Base-by-base conservation (phyloP, 2,888 invertebrate genomes). In the Steinernema scapterisci region DNA sequence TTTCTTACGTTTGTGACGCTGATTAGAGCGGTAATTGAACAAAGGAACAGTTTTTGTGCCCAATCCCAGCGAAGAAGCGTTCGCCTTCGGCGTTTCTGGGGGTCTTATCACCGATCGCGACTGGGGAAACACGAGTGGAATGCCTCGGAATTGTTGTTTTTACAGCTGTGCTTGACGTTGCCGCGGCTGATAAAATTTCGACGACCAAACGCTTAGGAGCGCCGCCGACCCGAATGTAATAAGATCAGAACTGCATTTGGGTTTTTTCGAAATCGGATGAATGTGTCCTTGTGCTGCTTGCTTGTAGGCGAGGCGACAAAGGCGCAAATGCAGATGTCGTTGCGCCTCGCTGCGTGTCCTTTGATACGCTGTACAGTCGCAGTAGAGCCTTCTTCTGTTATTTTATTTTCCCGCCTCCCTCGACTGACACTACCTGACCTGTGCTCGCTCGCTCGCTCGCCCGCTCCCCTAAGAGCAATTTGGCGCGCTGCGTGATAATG, bases 251-350 rank as follows among this genome's bases (percentile, higher is more conserved):
- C 54, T 54, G 54, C 54, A 54, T 54, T 31, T 63, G 13, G 48
- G 63, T 63, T 63, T 63, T 63, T 63, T 63, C 63, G 63, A 63
- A 63, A 63, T 63, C 63, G 63, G 27, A 63, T 54, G 54, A 54
- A 54, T 63, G 63, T 31, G 52, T 52, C 52, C 52, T 52, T 52
- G 52, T 23, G 38, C 38, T 38, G n/a, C 48, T 48, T 48, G 48
- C 48, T 63, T 48, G 48, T 48, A 48, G 48, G 48, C 48, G 48
- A 48, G 27, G 38, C 31, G 54, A 54, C 54, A 54, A 54, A 63
- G 31, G 63, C 63, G 63, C 63, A 27, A 63, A 63, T 27, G 63
- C 63, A 63, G 63, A 63, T 63, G 63, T 63, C 63, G 63, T 38
- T 25, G 63, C 63, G 63, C 63, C 63, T 27, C 63, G 48, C 48